phyloP scores from a whole-genome alignment of 1,140 invertebrate genomes.

The Triops cancriformis region DNA sequence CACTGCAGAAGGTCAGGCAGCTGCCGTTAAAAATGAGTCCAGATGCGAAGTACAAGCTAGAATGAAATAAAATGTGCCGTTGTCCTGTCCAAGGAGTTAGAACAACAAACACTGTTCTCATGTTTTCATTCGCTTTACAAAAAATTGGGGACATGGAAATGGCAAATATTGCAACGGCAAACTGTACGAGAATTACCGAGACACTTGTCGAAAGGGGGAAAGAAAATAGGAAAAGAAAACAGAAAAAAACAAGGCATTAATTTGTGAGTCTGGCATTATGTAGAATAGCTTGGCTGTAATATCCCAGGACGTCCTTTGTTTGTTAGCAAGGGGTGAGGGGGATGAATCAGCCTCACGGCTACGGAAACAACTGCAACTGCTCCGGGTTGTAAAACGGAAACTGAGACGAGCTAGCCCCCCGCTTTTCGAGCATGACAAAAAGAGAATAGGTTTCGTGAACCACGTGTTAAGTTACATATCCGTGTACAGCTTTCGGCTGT shows the following conservation, averaged over 20 bases:
- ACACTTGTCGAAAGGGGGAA: background rate
- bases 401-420: background rate
- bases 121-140: background rate
- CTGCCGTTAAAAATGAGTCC: background rate
- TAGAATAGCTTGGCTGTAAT: background rate
- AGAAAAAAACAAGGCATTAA: background rate
- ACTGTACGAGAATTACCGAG: background rate
- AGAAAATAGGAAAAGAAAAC: background rate
- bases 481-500: background rate
- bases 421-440: background rate
- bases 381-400: slow-evolving; percentile 13
- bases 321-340: background rate
- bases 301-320: background rate
- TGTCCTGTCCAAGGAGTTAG: background rate
- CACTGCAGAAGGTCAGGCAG: background rate
- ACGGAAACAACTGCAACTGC: slow-evolving; percentile 8
- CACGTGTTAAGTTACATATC: background rate
- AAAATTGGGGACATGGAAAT: background rate
- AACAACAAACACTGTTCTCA: background rate
- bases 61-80: background rate
- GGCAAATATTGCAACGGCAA: too few relatives aligned
- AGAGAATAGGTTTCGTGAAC: background rate
- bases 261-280: background rate
- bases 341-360: background rate
- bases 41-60: background rate